A percentile compares a stretch with the other conserved stretches of the same genome.
Evolutionary conservation across 1,140 invertebrate species (phyloP).

Genomic region (Lasioglossum albipes): DNA sequence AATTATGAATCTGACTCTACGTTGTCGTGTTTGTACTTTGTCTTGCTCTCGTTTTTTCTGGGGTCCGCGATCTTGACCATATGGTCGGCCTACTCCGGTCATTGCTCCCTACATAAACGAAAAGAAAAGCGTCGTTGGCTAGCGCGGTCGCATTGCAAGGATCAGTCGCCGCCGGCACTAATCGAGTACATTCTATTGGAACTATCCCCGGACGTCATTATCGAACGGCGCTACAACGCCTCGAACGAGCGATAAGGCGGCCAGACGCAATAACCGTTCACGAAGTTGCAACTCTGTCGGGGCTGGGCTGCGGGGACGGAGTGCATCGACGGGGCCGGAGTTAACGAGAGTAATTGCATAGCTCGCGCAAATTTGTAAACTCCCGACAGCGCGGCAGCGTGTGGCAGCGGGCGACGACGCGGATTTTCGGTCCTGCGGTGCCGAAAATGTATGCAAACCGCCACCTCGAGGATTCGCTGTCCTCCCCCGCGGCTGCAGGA

Average conservation of each 20-base stretch:
- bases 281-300: slow-evolving; percentile 16
- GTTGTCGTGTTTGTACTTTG: too few species aligned
- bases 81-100: too few species aligned
- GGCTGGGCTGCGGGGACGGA: neutral
- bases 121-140: neutral
- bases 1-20: too few species aligned
- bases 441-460: slow-evolving; percentile 34
- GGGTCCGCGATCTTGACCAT: too few species aligned
- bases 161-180: neutral
- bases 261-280: slow-evolving; percentile 43
- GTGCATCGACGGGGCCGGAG: slow-evolving; percentile 6
- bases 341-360: slow-evolving; percentile 56
- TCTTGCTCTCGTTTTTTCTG: too few species aligned
- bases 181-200: slow-evolving; percentile 16
- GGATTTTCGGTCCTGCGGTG: slow-evolving; percentile 22
- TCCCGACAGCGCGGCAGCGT: slow-evolving; percentile 6
- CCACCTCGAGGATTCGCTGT: slow-evolving; percentile 28
- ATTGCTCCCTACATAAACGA: too few species aligned
- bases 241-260: slow-evolving; percentile 36
- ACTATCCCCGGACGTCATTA: slow-evolving; percentile 15
- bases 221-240: neutral
- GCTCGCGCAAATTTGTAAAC: slow-evolving; percentile 49
- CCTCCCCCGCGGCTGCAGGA: neutral
- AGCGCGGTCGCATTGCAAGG: neutral
- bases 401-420: neutral